A percentile compares a stretch with the other conserved stretches of the same genome.
phyloP scores from a whole-genome alignment of 2,888 invertebrate species.

The Eudasyphora cyanicolor region DNA sequence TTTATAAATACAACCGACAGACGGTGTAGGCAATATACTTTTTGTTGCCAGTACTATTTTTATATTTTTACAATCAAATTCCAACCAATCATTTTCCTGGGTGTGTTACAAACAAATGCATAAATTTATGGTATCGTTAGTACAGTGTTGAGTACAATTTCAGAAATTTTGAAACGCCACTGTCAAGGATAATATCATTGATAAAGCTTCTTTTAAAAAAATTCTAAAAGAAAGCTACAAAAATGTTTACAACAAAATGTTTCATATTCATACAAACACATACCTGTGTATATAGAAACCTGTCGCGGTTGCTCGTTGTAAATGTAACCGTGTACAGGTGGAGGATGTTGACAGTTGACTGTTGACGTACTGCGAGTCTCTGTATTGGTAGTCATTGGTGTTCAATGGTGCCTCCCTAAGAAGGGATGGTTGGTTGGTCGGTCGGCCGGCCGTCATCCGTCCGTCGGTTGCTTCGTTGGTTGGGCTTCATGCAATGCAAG shows the following conservation, averaged over 20 bases:
- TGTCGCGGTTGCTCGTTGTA: too few relatives aligned
- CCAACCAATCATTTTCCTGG: neutral
- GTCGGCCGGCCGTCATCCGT: too few relatives aligned
- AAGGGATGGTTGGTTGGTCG: slow-evolving; percentile 61
- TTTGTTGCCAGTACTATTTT: too few relatives aligned
- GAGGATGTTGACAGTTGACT: slow-evolving; percentile 3
- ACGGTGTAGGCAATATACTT: too few relatives aligned
- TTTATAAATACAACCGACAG: too few relatives aligned
- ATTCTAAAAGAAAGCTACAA: slow-evolving; percentile 22
- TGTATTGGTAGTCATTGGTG: slow-evolving; percentile 37
- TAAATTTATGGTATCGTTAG: too few relatives aligned
- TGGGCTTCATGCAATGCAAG: slow-evolving; percentile 58
- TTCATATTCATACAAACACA: slow-evolving; percentile 11
- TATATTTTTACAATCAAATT: too few relatives aligned
- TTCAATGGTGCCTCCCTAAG: slow-evolving; percentile 48
- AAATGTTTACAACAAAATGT: slow-evolving; percentile 17
- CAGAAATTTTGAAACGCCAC: slow-evolving; percentile 27
- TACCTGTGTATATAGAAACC: slow-evolving; percentile 8
- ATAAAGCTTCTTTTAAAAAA: slow-evolving; percentile 61
- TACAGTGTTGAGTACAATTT: neutral
- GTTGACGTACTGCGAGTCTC: slow-evolving; percentile 10
- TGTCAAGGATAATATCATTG: slow-evolving; percentile 42
- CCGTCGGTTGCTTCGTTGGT: too few relatives aligned
- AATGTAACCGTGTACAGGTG: neutral
- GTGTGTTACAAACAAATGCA: neutral